Conservation (phyloP, 2,797 vertebrate species). For the Lithobates sylvaticus region DNA sequence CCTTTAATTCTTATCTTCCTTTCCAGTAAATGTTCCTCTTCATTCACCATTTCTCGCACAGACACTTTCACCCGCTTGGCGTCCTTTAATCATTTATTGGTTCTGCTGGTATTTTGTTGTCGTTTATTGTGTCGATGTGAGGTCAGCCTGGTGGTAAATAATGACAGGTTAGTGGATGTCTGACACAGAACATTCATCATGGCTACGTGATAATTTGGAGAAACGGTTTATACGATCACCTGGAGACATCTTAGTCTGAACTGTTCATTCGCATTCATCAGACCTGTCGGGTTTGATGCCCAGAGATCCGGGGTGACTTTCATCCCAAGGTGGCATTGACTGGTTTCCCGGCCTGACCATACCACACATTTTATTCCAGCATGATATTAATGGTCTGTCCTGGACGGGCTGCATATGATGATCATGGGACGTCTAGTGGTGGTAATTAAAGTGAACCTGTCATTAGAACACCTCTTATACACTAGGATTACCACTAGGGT, state of each 20-base stretch:
- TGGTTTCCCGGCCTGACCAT: no score
- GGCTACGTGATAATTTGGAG: background rate
- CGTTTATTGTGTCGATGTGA: background rate
- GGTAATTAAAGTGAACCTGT: no score
- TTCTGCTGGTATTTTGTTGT: background rate
- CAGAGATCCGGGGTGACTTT: background rate
- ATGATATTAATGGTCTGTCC: no score
- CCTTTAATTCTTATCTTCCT: no score
- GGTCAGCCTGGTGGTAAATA: background rate
- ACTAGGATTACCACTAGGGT: no score
- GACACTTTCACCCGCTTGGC: no score
- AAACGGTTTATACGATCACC: background rate
- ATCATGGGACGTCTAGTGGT: no score
- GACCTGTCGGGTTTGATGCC: background rate
- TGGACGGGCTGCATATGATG: no score
- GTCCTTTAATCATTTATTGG: background rate
- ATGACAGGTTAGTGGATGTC: background rate
- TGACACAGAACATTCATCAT: constrained; percentile 28
- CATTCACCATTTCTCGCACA: no score
- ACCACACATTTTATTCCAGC: no score
- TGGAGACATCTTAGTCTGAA: background rate
- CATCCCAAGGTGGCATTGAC: background rate
- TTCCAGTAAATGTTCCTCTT: no score
- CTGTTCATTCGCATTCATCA: background rate
- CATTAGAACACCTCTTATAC: no score